Base-by-base conservation (phyloP, 2,888 invertebrate species). In the Dysmachus trigonus region DNA sequence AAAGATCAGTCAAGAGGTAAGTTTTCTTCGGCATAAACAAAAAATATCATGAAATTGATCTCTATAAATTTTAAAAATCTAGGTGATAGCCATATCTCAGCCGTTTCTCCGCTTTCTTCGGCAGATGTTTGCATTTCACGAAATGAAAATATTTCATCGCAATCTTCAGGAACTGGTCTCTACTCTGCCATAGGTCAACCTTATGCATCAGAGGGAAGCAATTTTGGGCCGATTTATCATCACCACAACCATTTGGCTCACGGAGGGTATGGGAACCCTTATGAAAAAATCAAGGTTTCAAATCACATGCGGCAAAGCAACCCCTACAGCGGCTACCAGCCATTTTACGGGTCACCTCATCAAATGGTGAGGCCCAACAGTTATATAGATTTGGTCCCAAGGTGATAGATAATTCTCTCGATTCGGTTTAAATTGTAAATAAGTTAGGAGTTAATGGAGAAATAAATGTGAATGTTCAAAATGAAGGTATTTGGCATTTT, bases 171-270 rank as follows among this genome's bases (percentile, higher is more conserved):
- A 0, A n/a, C 53, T 30, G 53, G 83, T 1, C n/a, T 86, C 22
- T 86, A 87, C 41, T 27, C 72, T 3, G 33, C 89, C 86, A 90
- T 92, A 73, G 91, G 90, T 0, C 92, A 92, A 86, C 90, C 91
- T 0, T 92, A 92, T 88, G 89, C 89, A n/a, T 88, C 89, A 5
- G 92, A 92, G 71, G 90, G 89, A 79, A 91, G 91, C 81, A 91
- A 91, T 88, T 92, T 91, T 87, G 92, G 92, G 0, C 91, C 92
- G 74, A 91, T 92, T 87, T 92, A 92, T 88, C 92, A 92, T 88
- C 91, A 91, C 88, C 90, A 91, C 86, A 90, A 91, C 87, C 90
- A 90, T 87, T 89, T 89, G 86, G 88, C 89, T 31, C 88, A 88
- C 85, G 87, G 85, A 13, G 81, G 87, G 7, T 91, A 91, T 88